These are phyloP conservation scores for Pinna nobilis DNA, from an alignment of 1,140 invertebrate genomes.

Conservation along the genomic window DNA sequence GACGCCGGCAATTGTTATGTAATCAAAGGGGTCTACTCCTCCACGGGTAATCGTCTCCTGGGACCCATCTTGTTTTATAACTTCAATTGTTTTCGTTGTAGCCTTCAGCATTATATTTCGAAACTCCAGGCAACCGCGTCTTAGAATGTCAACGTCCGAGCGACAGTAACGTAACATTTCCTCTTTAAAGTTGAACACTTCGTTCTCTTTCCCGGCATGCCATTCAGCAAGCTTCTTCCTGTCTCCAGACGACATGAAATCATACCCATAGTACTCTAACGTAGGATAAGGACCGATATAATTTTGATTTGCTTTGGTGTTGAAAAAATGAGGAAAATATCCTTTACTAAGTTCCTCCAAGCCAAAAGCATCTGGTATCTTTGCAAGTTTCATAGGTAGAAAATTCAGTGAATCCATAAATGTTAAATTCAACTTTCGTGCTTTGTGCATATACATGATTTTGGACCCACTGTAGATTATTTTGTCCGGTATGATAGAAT, in stretches of 20 bases:
- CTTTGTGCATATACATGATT: conserved; percentile 29
- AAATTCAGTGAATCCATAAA: conserved; percentile 31
- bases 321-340: conserved; percentile 44
- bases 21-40: conserved; percentile 33
- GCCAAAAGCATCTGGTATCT: conserved; percentile 36
- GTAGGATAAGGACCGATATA: conserved; percentile 32
- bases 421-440: conserved; percentile 16
- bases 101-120: conserved; percentile 24
- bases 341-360: conserved; percentile 38
- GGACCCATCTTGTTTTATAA: conserved; percentile 13
- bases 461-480: conserved; percentile 33
- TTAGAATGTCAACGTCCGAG: conserved; percentile 40
- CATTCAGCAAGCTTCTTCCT: conserved; percentile 30
- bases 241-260: conserved; percentile 29
- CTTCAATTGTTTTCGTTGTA: not conserved
- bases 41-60: not conserved
- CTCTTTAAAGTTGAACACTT: conserved; percentile 30
- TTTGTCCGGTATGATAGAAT: conserved; percentile 25
- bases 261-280: conserved; percentile 18
- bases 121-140: conserved; percentile 24
- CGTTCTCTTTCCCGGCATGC: conserved; percentile 19
- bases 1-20: conserved; percentile 31
- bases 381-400: conserved; percentile 27
- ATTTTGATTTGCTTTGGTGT: conserved; percentile 30
- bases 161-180: conserved; percentile 26